Conservation (phyloP, 2,797 vertebrate genomes). For the Lithobates sylvaticus region DNA sequence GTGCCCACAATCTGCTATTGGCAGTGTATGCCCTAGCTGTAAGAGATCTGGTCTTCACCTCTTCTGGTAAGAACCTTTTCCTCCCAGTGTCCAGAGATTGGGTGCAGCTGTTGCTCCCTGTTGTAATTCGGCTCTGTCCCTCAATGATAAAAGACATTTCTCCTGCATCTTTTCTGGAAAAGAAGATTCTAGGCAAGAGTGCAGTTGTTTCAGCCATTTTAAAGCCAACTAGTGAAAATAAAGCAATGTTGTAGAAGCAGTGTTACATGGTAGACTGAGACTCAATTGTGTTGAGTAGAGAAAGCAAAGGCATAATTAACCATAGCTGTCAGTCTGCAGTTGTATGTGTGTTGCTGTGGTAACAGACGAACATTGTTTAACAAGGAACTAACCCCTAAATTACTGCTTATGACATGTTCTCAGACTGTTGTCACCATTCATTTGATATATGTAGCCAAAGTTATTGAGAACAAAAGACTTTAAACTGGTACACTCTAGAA, state of each 20-base stretch:
- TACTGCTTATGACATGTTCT: neutral
- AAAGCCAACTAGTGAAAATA: neutral
- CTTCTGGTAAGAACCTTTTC: neutral
- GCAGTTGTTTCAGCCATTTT: slow-evolving; percentile 28
- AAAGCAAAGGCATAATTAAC: neutral
- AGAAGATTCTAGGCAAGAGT: slow-evolving; percentile 44
- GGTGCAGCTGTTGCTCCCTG: neutral
- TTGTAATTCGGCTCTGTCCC: neutral
- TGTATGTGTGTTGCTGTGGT: slow-evolving; percentile 39
- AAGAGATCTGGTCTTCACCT: slow-evolving; percentile 12
- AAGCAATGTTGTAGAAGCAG: neutral
- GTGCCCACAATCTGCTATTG: neutral
- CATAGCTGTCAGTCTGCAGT: slow-evolving; percentile 12
- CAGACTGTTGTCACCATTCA: neutral
- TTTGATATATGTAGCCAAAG: neutral
- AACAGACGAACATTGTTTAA: slow-evolving; percentile 26
- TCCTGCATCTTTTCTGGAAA: neutral
- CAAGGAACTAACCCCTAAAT: slow-evolving; percentile 19
- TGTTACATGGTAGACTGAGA: neutral
- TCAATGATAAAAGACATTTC: slow-evolving; percentile 21
- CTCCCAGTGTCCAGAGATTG: neutral
- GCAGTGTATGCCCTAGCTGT: slow-evolving; percentile 31
- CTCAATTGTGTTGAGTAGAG: slow-evolving; percentile 5
- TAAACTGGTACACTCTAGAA: neutral
- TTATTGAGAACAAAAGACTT: neutral